phyloP scores from a whole-genome alignment of 2,113 vertebrate genomes.

The Mugil cephalus region DNA sequence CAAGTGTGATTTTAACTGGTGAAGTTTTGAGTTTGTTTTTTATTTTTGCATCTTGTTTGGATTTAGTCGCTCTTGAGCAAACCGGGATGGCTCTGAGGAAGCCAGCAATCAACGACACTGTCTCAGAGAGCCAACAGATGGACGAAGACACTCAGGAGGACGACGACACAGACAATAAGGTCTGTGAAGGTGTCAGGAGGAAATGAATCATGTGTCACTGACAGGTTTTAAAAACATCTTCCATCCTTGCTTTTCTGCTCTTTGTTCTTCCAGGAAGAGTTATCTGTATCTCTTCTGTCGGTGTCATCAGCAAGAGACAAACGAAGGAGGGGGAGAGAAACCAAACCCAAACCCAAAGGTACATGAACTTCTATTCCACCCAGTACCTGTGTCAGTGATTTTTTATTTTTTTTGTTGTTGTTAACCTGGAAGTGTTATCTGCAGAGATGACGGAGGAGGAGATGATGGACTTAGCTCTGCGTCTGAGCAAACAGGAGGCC shows the following conservation, averaged over 20 bases:
- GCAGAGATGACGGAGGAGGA: constrained; percentile 97
- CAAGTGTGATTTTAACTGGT: too few species aligned
- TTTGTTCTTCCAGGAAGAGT: constrained; percentile 55
- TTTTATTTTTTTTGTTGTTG: too few species aligned
- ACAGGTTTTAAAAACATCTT: background rate
- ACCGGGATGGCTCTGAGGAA: constrained; percentile 64
- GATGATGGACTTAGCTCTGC: constrained; percentile 92
- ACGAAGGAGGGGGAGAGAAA: constrained; percentile 20
- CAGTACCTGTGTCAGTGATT: too few species aligned
- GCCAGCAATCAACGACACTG: background rate
- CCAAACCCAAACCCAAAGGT: constrained; percentile 55
- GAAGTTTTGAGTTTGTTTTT: background rate
- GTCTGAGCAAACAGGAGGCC: constrained; percentile 93
- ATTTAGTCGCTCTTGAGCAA: constrained; percentile 14
- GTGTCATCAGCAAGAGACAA: constrained; percentile 10
- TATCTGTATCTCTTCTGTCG: constrained; percentile 2
- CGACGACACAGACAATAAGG: constrained; percentile 9
- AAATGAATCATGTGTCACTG: too few species aligned
- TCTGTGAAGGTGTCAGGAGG: constrained; percentile 3
- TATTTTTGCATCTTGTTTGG: background rate
- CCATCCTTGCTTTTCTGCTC: rapidly evolving
- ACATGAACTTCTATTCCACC: background rate
- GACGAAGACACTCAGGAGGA: constrained; percentile 22
- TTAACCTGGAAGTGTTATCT: constrained; percentile 1
- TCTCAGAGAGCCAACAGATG: constrained; percentile 9